Conservation (phyloP, 2,888 invertebrate species). For the Drosophila mayaguana region DNA sequence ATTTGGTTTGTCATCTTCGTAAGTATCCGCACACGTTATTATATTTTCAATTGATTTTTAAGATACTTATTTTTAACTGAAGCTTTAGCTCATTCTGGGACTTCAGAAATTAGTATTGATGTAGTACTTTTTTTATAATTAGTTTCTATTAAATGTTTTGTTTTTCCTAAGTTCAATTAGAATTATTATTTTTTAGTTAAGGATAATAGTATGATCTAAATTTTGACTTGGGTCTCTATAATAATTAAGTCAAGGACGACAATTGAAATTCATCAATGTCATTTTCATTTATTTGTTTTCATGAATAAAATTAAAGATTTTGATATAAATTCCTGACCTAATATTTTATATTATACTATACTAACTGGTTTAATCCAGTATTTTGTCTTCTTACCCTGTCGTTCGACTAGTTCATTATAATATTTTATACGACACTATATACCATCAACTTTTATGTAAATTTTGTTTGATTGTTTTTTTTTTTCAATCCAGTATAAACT, state of each 20-base stretch:
- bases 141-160: too few relatives aligned
- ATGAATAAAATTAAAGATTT: neutral
- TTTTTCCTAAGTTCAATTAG: too few relatives aligned
- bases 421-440: neutral
- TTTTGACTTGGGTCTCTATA: neutral
- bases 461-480: neutral
- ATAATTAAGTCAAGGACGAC: neutral
- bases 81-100: too few relatives aligned
- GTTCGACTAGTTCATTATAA: neutral
- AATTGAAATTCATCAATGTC: neutral
- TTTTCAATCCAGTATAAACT: neutral
- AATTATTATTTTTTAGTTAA: too few relatives aligned
- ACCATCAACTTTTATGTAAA: neutral
- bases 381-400: neutral
- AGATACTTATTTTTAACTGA: too few relatives aligned
- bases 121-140: too few relatives aligned
- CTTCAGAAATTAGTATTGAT: too few relatives aligned
- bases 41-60: neutral
- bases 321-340: neutral
- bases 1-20: constrained; percentile 91
- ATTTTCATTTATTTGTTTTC: neutral
- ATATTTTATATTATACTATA: too few relatives aligned
- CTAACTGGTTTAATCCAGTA: neutral
- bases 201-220: too few relatives aligned
- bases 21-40: constrained; percentile 71